Base-by-base conservation (phyloP, 2,113 vertebrate species). In the Lanius ludovicianus region DNA sequence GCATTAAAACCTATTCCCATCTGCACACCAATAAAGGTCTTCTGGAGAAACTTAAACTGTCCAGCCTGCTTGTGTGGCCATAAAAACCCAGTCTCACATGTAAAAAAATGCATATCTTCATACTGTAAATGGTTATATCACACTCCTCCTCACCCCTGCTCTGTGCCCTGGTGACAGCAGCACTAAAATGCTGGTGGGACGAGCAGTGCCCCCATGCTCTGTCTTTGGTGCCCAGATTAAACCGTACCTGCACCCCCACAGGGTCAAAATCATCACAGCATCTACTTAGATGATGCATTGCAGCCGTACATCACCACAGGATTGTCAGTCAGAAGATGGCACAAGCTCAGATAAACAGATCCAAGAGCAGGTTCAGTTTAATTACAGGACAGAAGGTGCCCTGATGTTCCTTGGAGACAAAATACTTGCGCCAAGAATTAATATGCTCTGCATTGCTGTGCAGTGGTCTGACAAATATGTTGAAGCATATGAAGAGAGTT, bases 341-440 rank as follows among this genome's bases (percentile, higher is more conserved):
- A 74, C 59, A 60, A 71, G 50, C 27, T 79, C 3, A 5, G 41
- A 68, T 78, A 91, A 96, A 96, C 13, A 62, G 69, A 87, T 92
- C 90, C 89, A 95, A 90, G 25, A 95, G 33, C 47, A 90, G 74
- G 73, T 91, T 91, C 57, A 68, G 30, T 93, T 91, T 97, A 97
- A 97, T 95, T 96, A 95, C 50, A 92, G 30, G 35, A 93, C 80
- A 87, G 87, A 96, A 95, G 89, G 78, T 73, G 65, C 84, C 78
- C 76, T 92, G 80, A 62, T 59, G 47, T 85, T 96, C 90, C 86
- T 96, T 57, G 60, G 77, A 93, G 62, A 95, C 57, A 88, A 94
- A 94, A 49, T 0, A 5, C n/a, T 81, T 68, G 20, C 86, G 73
- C 90, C 77, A 89, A 83, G 78, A 94, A 95, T 83, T 95, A 88